These are phyloP conservation scores for Lottia scabra DNA, from an alignment of 2,888 invertebrate species.

Conservation along the genomic window DNA sequence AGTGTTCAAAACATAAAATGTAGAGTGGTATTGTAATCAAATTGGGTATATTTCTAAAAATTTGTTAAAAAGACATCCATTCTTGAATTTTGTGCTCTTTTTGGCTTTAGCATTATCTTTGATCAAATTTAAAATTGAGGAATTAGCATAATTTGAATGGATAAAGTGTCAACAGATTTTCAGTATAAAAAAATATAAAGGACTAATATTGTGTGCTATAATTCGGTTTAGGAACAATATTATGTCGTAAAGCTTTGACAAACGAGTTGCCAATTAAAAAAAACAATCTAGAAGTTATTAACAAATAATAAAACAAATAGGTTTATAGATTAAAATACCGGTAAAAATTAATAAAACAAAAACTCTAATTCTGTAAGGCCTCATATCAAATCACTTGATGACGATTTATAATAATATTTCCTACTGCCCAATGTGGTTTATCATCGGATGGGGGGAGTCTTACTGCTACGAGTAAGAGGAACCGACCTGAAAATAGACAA, in stretches of 20 bases:
- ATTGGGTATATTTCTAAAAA: too few species aligned
- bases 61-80: too few species aligned
- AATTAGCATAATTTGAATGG: too few species aligned
- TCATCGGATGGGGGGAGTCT: slow-evolving; percentile 54
- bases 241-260: not conserved
- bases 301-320: not conserved
- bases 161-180: too few species aligned
- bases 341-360: not conserved
- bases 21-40: too few species aligned
- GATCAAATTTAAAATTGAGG: too few species aligned
- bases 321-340: not conserved
- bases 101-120: too few species aligned
- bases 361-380: not conserved
- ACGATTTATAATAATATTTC: not conserved
- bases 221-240: too few species aligned
- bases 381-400: not conserved
- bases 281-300: not conserved
- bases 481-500: slow-evolving; percentile 46
- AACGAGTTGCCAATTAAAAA: not conserved
- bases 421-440: not conserved
- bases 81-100: too few species aligned
- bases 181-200: too few species aligned
- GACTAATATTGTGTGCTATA: too few species aligned
- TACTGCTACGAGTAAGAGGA: slow-evolving; percentile 59
- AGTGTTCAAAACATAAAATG: too few species aligned